A percentile compares a stretch with the other conserved stretches of the same genome.
phyloP scores from a whole-genome alignment of 2,797 vertebrate species.

The Cyclopterus lumpus region DNA sequence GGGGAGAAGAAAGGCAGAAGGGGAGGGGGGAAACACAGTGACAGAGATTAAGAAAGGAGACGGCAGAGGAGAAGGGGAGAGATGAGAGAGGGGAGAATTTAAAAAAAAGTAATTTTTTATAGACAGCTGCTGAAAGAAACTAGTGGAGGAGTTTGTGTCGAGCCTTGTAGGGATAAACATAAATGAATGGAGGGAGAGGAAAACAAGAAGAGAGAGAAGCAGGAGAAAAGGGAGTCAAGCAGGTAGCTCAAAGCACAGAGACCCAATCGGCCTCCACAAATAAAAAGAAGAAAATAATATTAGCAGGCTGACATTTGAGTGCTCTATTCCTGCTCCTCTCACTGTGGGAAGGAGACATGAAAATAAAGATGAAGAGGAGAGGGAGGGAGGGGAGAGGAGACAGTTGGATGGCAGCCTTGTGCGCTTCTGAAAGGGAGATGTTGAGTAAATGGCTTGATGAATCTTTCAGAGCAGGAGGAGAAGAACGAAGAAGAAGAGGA shows the following conservation, averaged over 20 bases:
- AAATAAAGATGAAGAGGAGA: constrained; percentile 40
- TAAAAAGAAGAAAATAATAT: constrained; percentile 2
- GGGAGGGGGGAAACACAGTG: constrained; percentile 12
- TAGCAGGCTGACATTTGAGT: constrained; percentile 32
- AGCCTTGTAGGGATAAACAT: constrained; percentile 23
- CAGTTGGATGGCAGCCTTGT: constrained; percentile 34
- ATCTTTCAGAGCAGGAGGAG: constrained; percentile 64
- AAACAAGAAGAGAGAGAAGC: constrained; percentile 4
- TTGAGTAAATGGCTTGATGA: constrained; percentile 65
- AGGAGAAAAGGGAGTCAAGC: background rate
- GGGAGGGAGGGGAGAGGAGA: constrained; percentile 10
- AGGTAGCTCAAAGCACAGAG: constrained; percentile 13
- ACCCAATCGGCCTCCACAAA: constrained; percentile 16
- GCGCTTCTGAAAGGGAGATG: constrained; percentile 50
- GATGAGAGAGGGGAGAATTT: background rate
- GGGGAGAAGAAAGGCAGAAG: background rate
- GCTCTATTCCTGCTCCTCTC: constrained; percentile 46
- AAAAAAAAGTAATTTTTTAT: too few species aligned
- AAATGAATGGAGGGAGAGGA: constrained; percentile 16
- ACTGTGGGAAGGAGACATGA: constrained; percentile 50
- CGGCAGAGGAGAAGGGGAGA: background rate
- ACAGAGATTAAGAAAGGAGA: constrained; percentile 28
- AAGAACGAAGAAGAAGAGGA: constrained; percentile 5
- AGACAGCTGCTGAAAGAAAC: background rate
- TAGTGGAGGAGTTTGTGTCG: background rate